A percentile compares a stretch with the other conserved stretches of the same genome.
Conservation (phyloP, 2,797 vertebrate species). For the Sebastiscus albofasciatus region DNA sequence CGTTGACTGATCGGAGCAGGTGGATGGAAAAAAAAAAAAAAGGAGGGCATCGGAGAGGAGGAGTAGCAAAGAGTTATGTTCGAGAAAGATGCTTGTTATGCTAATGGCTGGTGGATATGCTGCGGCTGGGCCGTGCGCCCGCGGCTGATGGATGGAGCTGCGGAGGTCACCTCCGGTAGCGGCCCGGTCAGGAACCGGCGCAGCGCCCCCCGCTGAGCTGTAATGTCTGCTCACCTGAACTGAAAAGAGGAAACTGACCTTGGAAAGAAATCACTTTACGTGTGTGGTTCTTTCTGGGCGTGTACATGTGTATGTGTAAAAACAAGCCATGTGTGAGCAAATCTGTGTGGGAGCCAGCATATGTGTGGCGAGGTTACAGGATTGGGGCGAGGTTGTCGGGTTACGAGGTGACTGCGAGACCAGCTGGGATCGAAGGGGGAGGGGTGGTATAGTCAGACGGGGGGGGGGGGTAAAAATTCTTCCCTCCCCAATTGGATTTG, state of each 20-base stretch:
- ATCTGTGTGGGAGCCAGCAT: constrained; percentile 72
- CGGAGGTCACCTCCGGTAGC: constrained; percentile 64
- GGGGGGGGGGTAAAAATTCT: constrained; percentile 3
- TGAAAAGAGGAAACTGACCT: constrained; percentile 49
- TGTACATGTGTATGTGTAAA: constrained; percentile 37
- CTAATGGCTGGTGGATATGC: constrained; percentile 62
- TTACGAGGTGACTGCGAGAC: constrained; percentile 63
- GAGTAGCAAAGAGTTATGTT: constrained; percentile 64
- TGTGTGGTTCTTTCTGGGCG: not conserved
- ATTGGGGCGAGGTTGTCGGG: constrained; percentile 54
- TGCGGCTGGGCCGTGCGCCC: constrained; percentile 19
- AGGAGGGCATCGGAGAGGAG: constrained; percentile 32
- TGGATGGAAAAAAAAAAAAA: constrained; percentile 27
- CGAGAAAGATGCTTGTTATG: constrained; percentile 70
- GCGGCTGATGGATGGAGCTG: constrained; percentile 58
- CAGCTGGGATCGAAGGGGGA: constrained; percentile 52
- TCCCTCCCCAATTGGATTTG: constrained; percentile 67
- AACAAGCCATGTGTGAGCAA: constrained; percentile 54
- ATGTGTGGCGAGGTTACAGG: constrained; percentile 61
- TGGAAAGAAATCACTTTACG: constrained; percentile 28
- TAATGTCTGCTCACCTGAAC: constrained; percentile 50
- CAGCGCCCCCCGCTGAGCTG: constrained; percentile 45
- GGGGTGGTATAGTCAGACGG: constrained; percentile 6
- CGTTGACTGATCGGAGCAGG: constrained; percentile 72
- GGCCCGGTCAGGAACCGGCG: constrained; percentile 33